phyloP scores from a whole-genome alignment of 2,888 invertebrate species.

The Arrhopalites spinosus region DNA sequence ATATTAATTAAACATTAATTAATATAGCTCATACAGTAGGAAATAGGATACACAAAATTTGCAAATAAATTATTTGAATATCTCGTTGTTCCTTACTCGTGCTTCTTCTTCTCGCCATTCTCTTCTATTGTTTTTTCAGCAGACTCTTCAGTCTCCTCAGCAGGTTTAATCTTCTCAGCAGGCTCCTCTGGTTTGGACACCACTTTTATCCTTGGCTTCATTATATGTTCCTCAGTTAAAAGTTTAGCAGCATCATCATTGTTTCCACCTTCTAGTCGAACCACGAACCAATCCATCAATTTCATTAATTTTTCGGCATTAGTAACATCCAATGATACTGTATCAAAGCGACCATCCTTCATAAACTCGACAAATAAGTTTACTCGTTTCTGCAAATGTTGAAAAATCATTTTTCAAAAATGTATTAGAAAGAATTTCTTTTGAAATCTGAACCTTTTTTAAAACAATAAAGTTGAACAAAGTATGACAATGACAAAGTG shows the following conservation, averaged over 20 bases:
- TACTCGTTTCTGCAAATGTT: constrained; percentile 77
- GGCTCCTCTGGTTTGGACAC: constrained; percentile 7
- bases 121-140: constrained; percentile 60
- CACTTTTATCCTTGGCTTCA: constrained; percentile 26
- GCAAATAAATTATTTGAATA: too few species aligned
- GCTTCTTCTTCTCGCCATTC: constrained; percentile 25
- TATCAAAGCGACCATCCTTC: constrained; percentile 73
- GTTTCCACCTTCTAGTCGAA: constrained; percentile 90
- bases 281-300: constrained; percentile 93
- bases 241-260: constrained; percentile 61
- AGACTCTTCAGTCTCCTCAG: constrained; percentile 65
- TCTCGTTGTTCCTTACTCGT: constrained; percentile 3
- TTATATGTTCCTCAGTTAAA: constrained; percentile 48
- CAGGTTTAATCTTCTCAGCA: constrained; percentile 66
- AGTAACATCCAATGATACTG: constrained; percentile 81
- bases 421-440: constrained; percentile 8
- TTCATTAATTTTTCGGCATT: constrained; percentile 77
- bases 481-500: neutral
- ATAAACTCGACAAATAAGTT: constrained; percentile 87
- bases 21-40: neutral
- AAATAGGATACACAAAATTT: too few species aligned
- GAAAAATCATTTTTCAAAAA: too few species aligned
- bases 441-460: too few species aligned
- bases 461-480: too few species aligned
- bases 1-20: neutral